phyloP scores from a whole-genome alignment of 2,113 vertebrate genomes.

The Acanthisitta chloris region DNA sequence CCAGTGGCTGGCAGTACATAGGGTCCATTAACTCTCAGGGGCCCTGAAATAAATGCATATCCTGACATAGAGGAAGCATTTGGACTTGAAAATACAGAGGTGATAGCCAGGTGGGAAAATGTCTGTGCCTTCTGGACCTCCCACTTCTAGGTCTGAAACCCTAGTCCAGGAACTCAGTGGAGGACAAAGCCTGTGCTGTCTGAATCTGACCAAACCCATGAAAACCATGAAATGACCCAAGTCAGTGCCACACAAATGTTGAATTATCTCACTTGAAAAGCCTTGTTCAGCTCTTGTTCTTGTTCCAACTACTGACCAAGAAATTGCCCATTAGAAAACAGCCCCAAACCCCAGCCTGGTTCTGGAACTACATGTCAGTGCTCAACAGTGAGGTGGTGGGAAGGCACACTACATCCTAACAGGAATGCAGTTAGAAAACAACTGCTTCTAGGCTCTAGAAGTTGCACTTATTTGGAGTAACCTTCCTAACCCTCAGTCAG shows the following conservation, averaged over 20 bases:
- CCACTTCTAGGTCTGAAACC: not conserved
- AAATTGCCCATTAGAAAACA: not conserved
- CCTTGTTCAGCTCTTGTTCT: not conserved
- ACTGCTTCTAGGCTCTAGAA: not conserved
- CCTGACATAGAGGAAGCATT: accelerated
- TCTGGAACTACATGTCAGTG: not conserved
- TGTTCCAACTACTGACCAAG: not conserved
- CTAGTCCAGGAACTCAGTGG: not conserved
- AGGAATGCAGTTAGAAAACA: not conserved
- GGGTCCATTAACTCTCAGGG: not conserved
- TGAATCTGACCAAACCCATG: not conserved
- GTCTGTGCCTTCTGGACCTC: not conserved
- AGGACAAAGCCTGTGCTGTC: not conserved
- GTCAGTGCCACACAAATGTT: not conserved
- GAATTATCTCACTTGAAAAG: not conserved
- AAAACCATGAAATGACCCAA: not conserved
- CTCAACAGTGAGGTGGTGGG: not conserved
- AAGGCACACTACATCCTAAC: not conserved
- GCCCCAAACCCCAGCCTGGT: not conserved
- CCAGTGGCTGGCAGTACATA: accelerated
- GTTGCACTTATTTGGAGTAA: not conserved
- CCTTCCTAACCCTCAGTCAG: not conserved
- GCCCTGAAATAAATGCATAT: not conserved
- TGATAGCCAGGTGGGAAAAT: not conserved
- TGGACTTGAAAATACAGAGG: not conserved